Evolutionary conservation across 2,888 invertebrate genomes (phyloP), one percentile per base, ranked within the genome.

Genomic region (Pecten maximus): DNA sequence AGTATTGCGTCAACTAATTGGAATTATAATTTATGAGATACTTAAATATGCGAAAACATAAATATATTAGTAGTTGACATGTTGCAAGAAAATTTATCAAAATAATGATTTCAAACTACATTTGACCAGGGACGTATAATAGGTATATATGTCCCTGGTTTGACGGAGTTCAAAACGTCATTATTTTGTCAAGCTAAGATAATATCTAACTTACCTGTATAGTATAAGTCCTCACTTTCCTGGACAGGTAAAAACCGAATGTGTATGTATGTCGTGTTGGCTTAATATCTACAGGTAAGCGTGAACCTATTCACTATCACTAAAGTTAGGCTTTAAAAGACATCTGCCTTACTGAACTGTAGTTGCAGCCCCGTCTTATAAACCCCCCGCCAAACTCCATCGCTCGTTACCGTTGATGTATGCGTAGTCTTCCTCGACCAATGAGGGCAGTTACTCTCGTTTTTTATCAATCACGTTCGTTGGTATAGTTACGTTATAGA

Each of bases 401-500:
- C 16, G 74, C 28, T 35, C 35, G 23, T 74, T 74, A 74, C 23
- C 28, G 2, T 35, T 8, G 10, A 35, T 23, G 23, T 74, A 35
- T 35, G 10, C 74, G 12, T 74, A 10, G 74, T 60, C 8, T n/a
- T 0, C 35, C 23, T 35, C 35, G 8, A 35, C 74, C 74, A 74
- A 74, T 74, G 35, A 35, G 74, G 74, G 8, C 3, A 35, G 74
- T 10, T 35, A 74, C 10, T 28, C 74, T 4, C 35, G 74, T 35
- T 74, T 74, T 74, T 74, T 74, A 28, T 74, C 74, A 74, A 74
- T 74, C 74, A 74, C 10, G 35, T 74, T 74, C 35, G 74, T 10
- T 74, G 74, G 23, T 28, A 74, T 35, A 35, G 12, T 74, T 74
- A 74, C 35, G 74, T 35, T 74, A 74, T 8, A 74, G 35, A 74